Percentiles rank a stretch among this genome's conserved stretches.
Evolutionary conservation across 2,888 invertebrate species (phyloP).

Genomic region (Eurois occulta): DNA sequence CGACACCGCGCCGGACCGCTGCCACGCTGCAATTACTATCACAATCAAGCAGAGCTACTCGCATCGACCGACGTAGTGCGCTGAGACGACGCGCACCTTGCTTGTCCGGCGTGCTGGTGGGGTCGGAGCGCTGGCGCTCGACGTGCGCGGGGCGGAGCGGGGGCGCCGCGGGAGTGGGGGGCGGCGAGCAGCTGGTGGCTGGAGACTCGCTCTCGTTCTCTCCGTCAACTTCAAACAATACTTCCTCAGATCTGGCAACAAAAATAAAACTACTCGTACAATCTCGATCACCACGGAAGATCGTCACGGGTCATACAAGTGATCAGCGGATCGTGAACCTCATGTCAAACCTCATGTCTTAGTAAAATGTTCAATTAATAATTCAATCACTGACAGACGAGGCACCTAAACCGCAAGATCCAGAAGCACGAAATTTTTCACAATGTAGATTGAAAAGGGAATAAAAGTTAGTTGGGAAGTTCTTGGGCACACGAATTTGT

Average conservation of each 20-base stretch:
- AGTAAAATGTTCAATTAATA: background rate
- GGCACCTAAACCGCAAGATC: too few species aligned
- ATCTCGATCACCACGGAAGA: background rate
- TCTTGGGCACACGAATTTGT: too few species aligned
- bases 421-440: background rate
- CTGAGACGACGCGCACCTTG: constrained; percentile 23
- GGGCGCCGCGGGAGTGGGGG: constrained; percentile 44
- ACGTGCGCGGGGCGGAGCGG: constrained; percentile 50
- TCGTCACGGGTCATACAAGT: background rate
- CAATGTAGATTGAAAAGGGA: background rate
- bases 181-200: constrained; percentile 50
- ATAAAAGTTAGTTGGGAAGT: too few species aligned
- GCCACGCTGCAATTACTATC: constrained; percentile 68
- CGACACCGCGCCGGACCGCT: constrained; percentile 79
- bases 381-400: background rate
- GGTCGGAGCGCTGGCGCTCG: constrained; percentile 61
- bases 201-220: constrained; percentile 78
- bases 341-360: background rate
- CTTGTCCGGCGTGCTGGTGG: constrained; percentile 31
- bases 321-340: background rate
- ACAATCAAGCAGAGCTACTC: constrained; percentile 23
- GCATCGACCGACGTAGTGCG: background rate
- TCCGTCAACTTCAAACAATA: constrained; percentile 80
- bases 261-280: background rate
- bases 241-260: constrained; percentile 78